phyloP scores from a whole-genome alignment of 2,888 invertebrate genomes.

The Drosophila atripex region DNA sequence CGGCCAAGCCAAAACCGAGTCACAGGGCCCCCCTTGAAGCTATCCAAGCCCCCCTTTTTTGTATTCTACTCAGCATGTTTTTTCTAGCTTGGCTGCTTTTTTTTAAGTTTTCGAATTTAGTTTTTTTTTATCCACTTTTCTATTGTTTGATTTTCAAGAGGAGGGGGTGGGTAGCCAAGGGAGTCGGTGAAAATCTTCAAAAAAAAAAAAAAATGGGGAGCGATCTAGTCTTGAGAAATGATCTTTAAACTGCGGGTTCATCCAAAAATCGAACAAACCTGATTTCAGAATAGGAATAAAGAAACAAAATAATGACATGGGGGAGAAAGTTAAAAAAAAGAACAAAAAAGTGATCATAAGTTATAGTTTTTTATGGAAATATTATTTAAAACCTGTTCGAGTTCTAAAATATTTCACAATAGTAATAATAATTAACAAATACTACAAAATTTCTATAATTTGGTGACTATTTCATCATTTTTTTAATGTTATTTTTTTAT shows the following conservation, averaged over 20 bases:
- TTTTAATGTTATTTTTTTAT: no score
- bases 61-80: constrained; percentile 24
- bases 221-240: constrained; percentile 16
- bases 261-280: constrained; percentile 11
- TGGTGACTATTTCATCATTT: no score
- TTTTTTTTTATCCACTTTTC: constrained; percentile 23
- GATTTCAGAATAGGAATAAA: constrained; percentile 12
- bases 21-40: constrained; percentile 5
- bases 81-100: constrained; percentile 35
- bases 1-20: no score
- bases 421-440: background rate
- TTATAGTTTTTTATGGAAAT: background rate
- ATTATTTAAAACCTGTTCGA: background rate
- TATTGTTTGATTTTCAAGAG: constrained; percentile 28
- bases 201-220: constrained; percentile 1
- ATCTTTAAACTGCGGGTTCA: constrained; percentile 23
- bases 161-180: constrained; percentile 25
- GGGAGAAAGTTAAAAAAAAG: background rate
- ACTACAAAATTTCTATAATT: background rate
- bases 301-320: background rate
- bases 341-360: constrained; percentile 1
- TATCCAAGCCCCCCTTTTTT: background rate
- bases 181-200: background rate
- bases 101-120: constrained; percentile 58
- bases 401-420: background rate